Evolutionary conservation across 2,797 vertebrate species (phyloP), one percentile per base, ranked within the genome.

Genomic region (Lindbergichthys nudifrons): DNA sequence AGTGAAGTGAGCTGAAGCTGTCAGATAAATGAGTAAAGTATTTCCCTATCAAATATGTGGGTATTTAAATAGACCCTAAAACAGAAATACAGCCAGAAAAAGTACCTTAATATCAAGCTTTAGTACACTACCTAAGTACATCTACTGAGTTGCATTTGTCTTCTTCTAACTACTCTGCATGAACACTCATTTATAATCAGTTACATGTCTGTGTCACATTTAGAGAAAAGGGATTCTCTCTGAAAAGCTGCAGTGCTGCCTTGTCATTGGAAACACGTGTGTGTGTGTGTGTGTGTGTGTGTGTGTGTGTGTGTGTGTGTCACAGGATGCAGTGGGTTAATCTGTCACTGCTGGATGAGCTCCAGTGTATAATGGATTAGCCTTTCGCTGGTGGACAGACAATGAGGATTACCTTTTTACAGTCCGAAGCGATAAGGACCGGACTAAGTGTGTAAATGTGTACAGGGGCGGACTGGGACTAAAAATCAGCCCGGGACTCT

Each of bases 291-390:
- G 45, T 79, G 26, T 18, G 46, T 57, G 66, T 51, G 60, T 45
- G 30, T 45, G 54, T 59, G 62, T 50, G 30, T 45, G 48, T 30
- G 56, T 65, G 71, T 56, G 63, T 68, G n/a, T 45, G 45, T 79
- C 56, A 26, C 74, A 78, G 64, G 65, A 71, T 82, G 77, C 74
- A 73, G 56, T 56, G 79, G 75, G 85, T 88, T 87, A 87, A 89
- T 89, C 89, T 81, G 75, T 87, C 81, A 82, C 80, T 18, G 14
- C 72, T 85, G 79, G 81, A 88, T 87, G 83, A 89, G 82, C 84
- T 84, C 72, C 70, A 79, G 70, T 50, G 65, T 83, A 84, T 74
- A 86, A 85, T 80, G 80, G 86, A 90, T 91, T 87, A 87, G 74
- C 83, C 62, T 89, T 87, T 86, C 32, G 3, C 59, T 76, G 65